A percentile compares a stretch with the other conserved stretches of the same genome.
These are phyloP conservation scores for Melanostoma scalare DNA, from an alignment of 2,888 invertebrate genomes.

Conservation along the genomic window DNA sequence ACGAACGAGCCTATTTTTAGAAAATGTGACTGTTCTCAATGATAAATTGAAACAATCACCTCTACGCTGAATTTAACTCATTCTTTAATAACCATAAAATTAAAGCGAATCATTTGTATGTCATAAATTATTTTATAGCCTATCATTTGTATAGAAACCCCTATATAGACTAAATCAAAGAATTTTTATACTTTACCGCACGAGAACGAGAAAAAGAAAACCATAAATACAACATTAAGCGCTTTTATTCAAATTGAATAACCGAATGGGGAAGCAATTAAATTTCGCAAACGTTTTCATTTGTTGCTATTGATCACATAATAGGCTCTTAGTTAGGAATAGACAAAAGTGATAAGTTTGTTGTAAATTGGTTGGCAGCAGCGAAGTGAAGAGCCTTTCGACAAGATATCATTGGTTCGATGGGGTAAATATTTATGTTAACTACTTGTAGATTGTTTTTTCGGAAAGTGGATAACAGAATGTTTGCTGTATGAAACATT, in stretches of 20 bases:
- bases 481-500: no score
- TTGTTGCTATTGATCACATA: no score
- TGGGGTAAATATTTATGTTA: conserved; percentile 42
- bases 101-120: neutral
- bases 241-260: no score
- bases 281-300: no score
- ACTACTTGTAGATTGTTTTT: neutral
- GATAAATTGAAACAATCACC: neutral
- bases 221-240: no score
- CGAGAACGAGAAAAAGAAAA: neutral
- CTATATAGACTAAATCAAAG: conserved; percentile 7
- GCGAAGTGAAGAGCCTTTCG: neutral
- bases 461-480: no score
- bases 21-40: no score
- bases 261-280: no score
- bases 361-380: conserved; percentile 20
- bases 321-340: no score
- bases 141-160: no score
- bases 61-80: neutral
- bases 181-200: neutral
- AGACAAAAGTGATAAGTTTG: conserved; percentile 25
- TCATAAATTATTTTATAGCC: conserved; percentile 26
- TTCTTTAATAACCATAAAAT: neutral
- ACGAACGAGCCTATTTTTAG: no score
- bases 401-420: conserved; percentile 22